A percentile compares a stretch with the other conserved stretches of the same genome.
These are phyloP conservation scores for Lasioglossum malachurum DNA, from an alignment of 2,888 invertebrate species.

Conservation along the genomic window DNA sequence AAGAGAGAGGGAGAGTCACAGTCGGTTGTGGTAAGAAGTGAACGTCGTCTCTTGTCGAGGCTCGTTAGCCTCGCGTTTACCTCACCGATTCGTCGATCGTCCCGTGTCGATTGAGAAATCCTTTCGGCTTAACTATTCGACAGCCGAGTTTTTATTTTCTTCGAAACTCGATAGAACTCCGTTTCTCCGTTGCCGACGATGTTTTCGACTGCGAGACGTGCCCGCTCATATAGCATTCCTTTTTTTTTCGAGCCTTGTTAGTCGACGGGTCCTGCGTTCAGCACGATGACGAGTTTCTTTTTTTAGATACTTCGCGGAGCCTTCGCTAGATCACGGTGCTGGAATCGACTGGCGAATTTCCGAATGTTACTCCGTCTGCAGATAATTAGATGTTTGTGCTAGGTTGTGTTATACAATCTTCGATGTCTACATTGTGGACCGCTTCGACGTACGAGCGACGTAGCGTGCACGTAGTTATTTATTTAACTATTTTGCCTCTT, in stretches of 20 bases:
- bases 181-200: neutral
- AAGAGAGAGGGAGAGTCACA: neutral
- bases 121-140: neutral
- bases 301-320: neutral
- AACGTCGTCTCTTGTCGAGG: slow-evolving; percentile 31
- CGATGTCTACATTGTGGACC: neutral
- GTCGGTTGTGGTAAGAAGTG: slow-evolving; percentile 14
- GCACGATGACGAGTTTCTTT: neutral
- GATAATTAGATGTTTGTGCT: no score
- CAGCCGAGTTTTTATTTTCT: neutral
- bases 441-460: neutral
- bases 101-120: slow-evolving; percentile 14
- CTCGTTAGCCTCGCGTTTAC: slow-evolving; percentile 38
- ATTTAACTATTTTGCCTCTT: neutral
- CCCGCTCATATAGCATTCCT: neutral
- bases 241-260: neutral
- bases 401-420: neutral
- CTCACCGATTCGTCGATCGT: slow-evolving; percentile 44
- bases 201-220: neutral
- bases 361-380: neutral
- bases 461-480: no score
- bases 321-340: neutral
- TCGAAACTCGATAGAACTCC: neutral
- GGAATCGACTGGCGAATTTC: neutral
- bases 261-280: neutral